Evolutionary conservation across 2,797 vertebrate species (phyloP), one percentile per base, ranked within the genome.

Genomic region (Serranus cabrilla): DNA sequence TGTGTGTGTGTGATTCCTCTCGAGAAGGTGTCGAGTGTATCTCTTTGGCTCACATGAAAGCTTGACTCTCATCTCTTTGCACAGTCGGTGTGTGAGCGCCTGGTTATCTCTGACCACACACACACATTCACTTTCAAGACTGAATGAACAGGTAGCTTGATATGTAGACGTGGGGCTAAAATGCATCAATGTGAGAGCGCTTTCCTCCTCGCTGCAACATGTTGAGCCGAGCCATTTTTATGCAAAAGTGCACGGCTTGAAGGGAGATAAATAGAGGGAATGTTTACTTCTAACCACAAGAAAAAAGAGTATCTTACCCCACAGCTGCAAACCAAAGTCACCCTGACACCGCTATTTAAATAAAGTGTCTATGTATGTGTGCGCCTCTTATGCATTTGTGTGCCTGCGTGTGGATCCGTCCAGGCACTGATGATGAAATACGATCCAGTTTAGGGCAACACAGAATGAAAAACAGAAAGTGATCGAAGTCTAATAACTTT

Each of bases 31-130:
- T 81, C 76, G 62, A 84, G 79, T 70, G 59, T 72, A 74, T 87
- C 72, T 81, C 64, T 58, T 58, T 63, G 57, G 70, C 68, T 59
- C 75, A 89, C 76, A 91, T 90, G 65, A 88, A 83, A 88, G 83
- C 76, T 63, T 18, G 74, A 80, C 82, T 81, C 77, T 78, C 71
- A 85, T 89, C 78, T 87, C 59, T 76, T 78, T 58, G 51, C 80
- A 72, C 80, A 83, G 81, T 87, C 57, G 70, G 55, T 49, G 63
- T 60, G 73, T 69, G 61, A 83, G 58, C 59, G 74, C 64, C 74
- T 89, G 81, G 73, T 85, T 90, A 83, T 87, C 82, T 90, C 71
- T 47, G 58, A 84, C 80, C 61, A 40, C 67, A 63, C 65, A 66
- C 74, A 71, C 65, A 76, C 64, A 37, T 23, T 69, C 21, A 43